A percentile compares a stretch with the other conserved stretches of the same genome.
Evolutionary conservation across 2,888 invertebrate species (phyloP).

Genomic region (Lasioglossum marginatum): DNA sequence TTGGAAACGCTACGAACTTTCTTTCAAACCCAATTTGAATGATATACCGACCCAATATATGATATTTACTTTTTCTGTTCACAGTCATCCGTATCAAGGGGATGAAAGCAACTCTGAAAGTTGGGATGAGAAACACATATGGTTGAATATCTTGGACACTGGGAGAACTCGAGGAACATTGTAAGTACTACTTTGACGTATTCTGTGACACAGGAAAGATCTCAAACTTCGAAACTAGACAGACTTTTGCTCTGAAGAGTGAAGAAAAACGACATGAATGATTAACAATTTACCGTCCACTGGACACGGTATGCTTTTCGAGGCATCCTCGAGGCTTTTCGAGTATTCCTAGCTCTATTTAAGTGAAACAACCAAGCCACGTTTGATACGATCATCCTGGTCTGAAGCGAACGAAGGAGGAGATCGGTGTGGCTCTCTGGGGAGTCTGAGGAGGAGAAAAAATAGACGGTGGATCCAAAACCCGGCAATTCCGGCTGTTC

Average conservation of each 20-base stretch:
- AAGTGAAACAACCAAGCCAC: conserved; percentile 6
- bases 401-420: not conserved
- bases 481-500: conserved; percentile 41
- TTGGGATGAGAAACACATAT: not conserved
- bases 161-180: not conserved
- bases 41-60: too few species aligned
- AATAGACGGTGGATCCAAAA: conserved; percentile 25
- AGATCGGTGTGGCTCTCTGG: not conserved
- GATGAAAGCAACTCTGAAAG: not conserved
- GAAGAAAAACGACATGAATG: not conserved
- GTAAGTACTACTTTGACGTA: not conserved
- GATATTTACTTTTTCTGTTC: not conserved
- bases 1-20: too few species aligned
- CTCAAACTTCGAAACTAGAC: not conserved
- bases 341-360: not conserved
- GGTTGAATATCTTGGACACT: not conserved
- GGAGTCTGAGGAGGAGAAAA: not conserved
- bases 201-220: not conserved
- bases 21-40: too few species aligned
- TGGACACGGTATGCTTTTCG: not conserved
- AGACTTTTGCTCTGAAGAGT: not conserved
- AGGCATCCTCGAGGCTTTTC: not conserved
- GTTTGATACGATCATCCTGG: not conserved
- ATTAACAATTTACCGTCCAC: not conserved
- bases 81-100: not conserved